These are phyloP conservation scores for Aphelenchoides bicaudatus DNA, from an alignment of 2,888 invertebrate genomes.

Conservation along the genomic window DNA sequence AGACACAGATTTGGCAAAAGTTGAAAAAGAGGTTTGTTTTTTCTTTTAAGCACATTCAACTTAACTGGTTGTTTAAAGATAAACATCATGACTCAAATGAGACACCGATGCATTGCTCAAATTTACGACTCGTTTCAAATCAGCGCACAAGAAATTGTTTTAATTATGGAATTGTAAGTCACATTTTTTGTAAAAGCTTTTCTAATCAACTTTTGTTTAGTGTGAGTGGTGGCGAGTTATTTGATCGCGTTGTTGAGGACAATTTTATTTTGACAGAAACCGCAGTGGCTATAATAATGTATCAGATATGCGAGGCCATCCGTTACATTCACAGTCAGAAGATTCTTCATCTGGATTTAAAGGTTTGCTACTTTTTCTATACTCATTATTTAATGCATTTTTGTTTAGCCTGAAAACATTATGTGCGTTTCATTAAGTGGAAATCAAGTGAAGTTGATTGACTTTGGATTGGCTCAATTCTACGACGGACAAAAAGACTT, in stretches of 20 bases:
- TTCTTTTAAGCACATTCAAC: slow-evolving; percentile 4
- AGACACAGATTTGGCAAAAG: slow-evolving; percentile 51
- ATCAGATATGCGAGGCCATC: slow-evolving; percentile 95
- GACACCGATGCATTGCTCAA: slow-evolving; percentile 91
- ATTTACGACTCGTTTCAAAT: slow-evolving; percentile 92
- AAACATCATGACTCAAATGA: slow-evolving; percentile 87
- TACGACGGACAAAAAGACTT: slow-evolving; percentile 57
- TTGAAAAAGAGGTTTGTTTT: slow-evolving; percentile 40
- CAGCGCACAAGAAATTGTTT: slow-evolving; percentile 80
- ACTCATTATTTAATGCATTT: slow-evolving; percentile 15
- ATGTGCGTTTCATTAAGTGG: slow-evolving; percentile 89
- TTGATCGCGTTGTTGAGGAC: slow-evolving; percentile 96
- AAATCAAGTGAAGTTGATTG: slow-evolving; percentile 94
- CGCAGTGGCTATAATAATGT: slow-evolving; percentile 90
- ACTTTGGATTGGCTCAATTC: slow-evolving; percentile 87
- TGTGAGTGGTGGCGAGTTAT: slow-evolving; percentile 94
- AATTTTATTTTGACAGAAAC: slow-evolving; percentile 91
- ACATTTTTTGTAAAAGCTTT: neutral
- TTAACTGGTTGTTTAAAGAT: slow-evolving; percentile 64
- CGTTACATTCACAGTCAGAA: slow-evolving; percentile 92
- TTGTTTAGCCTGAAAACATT: slow-evolving; percentile 87
- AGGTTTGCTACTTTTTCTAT: slow-evolving; percentile 67
- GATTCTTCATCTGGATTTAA: slow-evolving; percentile 93
- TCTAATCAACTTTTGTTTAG: slow-evolving; percentile 71
- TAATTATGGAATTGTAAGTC: slow-evolving; percentile 93